Base-by-base conservation (phyloP, 2,113 vertebrate genomes). In the Carassius gibelio region DNA sequence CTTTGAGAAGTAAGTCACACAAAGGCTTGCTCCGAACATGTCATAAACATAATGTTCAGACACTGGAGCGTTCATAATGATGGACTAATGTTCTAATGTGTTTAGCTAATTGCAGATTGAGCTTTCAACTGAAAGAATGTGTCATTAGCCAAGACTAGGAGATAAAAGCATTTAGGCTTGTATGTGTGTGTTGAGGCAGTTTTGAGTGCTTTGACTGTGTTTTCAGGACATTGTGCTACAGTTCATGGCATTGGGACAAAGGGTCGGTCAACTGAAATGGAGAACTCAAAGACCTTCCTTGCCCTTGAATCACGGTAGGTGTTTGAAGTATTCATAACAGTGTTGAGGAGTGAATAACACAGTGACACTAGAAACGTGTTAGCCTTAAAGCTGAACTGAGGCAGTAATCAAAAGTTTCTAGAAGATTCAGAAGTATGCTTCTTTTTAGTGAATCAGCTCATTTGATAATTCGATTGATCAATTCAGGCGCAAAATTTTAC, bases 1-100 rank as follows among this genome's bases (percentile, higher is more conserved):
- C 79, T 82, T 68, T 38, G 48, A 81, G 79, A 26, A 79, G 45
- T 38, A 21, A 84, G 74, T 78, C 71, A 50, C 85, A 82, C 71
- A 82, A 79, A 75, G 50, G 64, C 69, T 30, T 83, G 42, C 57
- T 30, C 79, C 66, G 34, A 85, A 79, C 85, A 82, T 79, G 83
- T 59, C 78, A 85, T 87, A 88, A 84, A 88, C 79, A 82, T 87
- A 42, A 85, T 82, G 61, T 87, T 79, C 55, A 85, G 77, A 36
- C 48, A 14, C n/a, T 23, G 78, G 77, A 81, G 74, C 59, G 14
- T 52, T 82, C 72, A 82, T 82, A 86, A 86, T 81, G 69, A 75
- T 45, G 48, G 3, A 55, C 69, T 86, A 81, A 88, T 84, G 81
- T 52, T 11, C 52, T 74, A 69, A 88, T 84, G 81, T 74, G 80